Evolutionary conservation across 2,797 vertebrate species (phyloP), one percentile per base, ranked within the genome.

Genomic region (Notolepis coatsorum): DNA sequence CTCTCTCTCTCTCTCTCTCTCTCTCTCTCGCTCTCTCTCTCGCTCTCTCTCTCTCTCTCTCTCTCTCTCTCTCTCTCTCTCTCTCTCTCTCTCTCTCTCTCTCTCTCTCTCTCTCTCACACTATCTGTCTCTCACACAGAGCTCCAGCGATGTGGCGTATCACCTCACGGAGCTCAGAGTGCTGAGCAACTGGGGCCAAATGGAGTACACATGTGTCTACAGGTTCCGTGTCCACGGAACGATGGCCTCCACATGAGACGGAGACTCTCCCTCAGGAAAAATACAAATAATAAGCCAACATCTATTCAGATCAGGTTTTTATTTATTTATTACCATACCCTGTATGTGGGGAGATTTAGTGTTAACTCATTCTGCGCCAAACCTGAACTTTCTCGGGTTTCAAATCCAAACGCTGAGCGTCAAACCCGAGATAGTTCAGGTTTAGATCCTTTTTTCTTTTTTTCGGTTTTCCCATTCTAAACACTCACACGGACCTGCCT

Each of bases 161-260:
- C 67, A 56, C 5, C 73, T 92, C n/a, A 93, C 96, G 68, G 95
- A 98, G 83, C 89, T 98, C 13, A 89, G 92, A 3, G 89, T 98
- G 57, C 90, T 96, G 73, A 93, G 89, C 47, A 98, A 98, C 63
- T 98, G 96, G 96, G 96, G 96, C 49, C 95, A 96, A 46, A 89
- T 95, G 0, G 94, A 96, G 13, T 98, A 97, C 49, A 97, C 96
- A 2, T 98, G 96, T 70, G 90, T 97, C 71, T 98, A 97, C 81
- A 94, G 96, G 55, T 98, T 97, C 92, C 90, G 96, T 0, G 96
- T 97, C 39, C 96, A 98, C 0, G 96, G 96, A 48, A 90, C 89
- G 43, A 79, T 90, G 4, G 50, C 79, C 50, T 39, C 64, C 13
- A 45, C 64, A 1, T 79, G 62, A 82, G 46, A 21, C 2, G 1